Evolutionary conservation across 2,113 vertebrate genomes (phyloP).

Genomic region (Bufo gargarizans): DNA sequence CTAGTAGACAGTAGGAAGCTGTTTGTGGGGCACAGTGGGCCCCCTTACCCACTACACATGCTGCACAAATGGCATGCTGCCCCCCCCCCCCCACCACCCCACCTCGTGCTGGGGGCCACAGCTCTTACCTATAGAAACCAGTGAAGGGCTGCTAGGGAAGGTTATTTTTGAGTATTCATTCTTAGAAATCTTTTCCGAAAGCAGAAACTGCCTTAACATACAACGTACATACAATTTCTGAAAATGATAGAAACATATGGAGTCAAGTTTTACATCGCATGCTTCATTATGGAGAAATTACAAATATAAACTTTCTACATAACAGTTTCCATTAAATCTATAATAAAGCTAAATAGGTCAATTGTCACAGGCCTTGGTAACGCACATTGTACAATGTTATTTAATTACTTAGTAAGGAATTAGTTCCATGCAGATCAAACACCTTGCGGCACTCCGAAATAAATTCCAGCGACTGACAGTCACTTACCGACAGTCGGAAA

Average conservation of each 20-base stretch:
- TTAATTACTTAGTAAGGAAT: slow-evolving; percentile 22
- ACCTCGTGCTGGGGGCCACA: too few relatives aligned
- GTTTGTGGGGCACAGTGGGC: too few relatives aligned
- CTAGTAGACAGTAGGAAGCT: too few relatives aligned
- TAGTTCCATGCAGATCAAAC: slow-evolving; percentile 27
- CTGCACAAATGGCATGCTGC: too few relatives aligned
- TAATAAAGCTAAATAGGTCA: neutral
- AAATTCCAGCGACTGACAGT: neutral
- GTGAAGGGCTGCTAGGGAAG: too few relatives aligned
- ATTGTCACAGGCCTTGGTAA: neutral
- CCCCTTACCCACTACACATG: too few relatives aligned
- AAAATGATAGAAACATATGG: neutral
- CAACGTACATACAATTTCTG: neutral
- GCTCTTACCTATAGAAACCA: too few relatives aligned
- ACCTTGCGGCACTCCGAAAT: neutral
- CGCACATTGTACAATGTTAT: neutral
- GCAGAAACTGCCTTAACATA: too few relatives aligned
- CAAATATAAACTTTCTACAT: neutral
- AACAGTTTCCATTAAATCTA: neutral
- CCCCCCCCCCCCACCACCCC: too few relatives aligned
- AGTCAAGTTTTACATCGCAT: neutral
- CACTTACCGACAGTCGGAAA: neutral
- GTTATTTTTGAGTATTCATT: too few relatives aligned
- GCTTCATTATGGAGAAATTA: neutral
- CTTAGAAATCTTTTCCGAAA: too few relatives aligned